These are phyloP conservation scores for Acromyrmex echinatior DNA, from an alignment of 1,140 invertebrate species.

Conservation along the genomic window DNA sequence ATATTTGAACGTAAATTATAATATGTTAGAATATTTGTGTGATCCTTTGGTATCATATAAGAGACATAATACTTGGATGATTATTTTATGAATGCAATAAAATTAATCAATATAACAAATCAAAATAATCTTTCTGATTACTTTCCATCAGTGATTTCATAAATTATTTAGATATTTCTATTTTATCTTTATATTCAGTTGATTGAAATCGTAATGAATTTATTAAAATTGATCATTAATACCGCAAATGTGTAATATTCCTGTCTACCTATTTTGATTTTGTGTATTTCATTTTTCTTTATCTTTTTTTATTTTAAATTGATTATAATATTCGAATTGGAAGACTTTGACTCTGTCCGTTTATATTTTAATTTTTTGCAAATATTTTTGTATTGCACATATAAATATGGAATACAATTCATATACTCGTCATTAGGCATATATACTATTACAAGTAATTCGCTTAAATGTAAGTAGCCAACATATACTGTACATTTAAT, in stretches of 20 bases:
- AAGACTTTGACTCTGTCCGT: not conserved
- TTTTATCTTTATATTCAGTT: not conserved
- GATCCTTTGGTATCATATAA: not conserved
- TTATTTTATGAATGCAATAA: not conserved
- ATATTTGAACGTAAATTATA: not conserved
- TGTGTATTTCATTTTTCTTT: not conserved
- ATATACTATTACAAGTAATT: not conserved
- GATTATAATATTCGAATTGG: not conserved
- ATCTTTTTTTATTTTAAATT: not conserved
- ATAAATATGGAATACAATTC: not conserved
- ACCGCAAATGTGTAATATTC: not conserved
- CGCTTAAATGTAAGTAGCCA: not conserved
- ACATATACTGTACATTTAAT: not conserved
- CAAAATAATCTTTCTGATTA: not conserved
- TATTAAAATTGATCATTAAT: not conserved
- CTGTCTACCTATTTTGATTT: not conserved
- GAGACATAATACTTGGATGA: not conserved
- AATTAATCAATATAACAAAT: conserved; percentile 4
- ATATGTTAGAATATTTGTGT: not conserved
- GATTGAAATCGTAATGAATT: not conserved
- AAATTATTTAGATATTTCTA: not conserved
- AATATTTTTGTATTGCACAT: not conserved
- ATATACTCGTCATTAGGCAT: not conserved
- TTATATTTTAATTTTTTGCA: not conserved
- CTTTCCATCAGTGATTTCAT: not conserved